Evolutionary conservation across 2,888 invertebrate genomes (phyloP), one percentile per base, ranked within the genome.

Genomic region (Plemyria rubiginata): DNA sequence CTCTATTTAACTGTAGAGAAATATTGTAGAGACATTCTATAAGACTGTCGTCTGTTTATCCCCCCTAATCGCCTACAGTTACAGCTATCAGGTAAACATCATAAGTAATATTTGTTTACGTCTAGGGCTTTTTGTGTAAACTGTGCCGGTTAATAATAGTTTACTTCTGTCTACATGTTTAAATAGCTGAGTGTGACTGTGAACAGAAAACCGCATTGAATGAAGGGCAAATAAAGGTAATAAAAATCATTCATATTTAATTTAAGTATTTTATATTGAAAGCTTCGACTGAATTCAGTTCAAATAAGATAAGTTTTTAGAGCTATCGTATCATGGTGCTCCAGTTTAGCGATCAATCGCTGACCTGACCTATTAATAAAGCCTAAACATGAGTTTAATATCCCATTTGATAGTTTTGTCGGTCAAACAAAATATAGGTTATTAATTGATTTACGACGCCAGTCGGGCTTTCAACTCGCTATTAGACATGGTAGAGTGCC

Each of bases 321-420:
- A 67, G 61, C 61, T 58, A 60, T 58, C 73, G 84, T 80, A 29
- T 49, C 79, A 78, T 71, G 84, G 78, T 72, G 84, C 78, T 79
- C 82, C 67, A 85, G 66, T 82, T 84, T 55, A 58, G 56, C 66
- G 66, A 74, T 71, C 71, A 78, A 70, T 73, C 67, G 62, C 62
- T 81, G 85, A 80, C 85, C 62, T 82, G 85, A 80, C 85, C 87
- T 76, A 83, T 76, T 79, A 68, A 68, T 66, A 68, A 46, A 71
- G 66, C 71, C 70, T 59, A 36, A 70, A 70, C 66, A 62, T 66
- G 36, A 70, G 61, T 65, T 63, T 63, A 66, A 65, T 68, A 71
- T 73, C 70, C 72, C 68, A 71, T 66, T 67, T 70, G 65, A 70
- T 75, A 66, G 65, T 73, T 72, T 74, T 72, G 56, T 72, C 69